A percentile compares a stretch with the other conserved stretches of the same genome.
phyloP scores from a whole-genome alignment of 2,797 vertebrate species.

The Tadarida brasiliensis region DNA sequence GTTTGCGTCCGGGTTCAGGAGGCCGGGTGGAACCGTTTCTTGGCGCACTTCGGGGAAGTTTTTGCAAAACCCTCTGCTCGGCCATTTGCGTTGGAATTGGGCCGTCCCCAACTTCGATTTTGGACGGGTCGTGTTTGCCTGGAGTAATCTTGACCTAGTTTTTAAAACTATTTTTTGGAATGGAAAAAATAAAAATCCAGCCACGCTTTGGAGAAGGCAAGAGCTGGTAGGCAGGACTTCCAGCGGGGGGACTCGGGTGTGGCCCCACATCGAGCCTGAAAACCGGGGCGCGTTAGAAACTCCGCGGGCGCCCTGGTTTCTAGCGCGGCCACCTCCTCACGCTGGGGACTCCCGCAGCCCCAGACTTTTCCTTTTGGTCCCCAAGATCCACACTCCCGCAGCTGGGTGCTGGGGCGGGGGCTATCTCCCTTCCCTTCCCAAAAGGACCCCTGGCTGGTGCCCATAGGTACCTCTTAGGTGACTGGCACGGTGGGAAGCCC shows the following conservation, averaged over 20 bases:
- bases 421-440: neutral
- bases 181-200: neutral
- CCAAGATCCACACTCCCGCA: neutral
- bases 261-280: neutral
- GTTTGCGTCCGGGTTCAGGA: neutral
- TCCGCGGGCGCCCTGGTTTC: rapidly evolving
- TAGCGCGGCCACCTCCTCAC: rapidly evolving
- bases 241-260: neutral
- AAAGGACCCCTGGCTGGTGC: neutral
- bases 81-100: neutral
- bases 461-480: neutral
- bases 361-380: neutral
- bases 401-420: rapidly evolving
- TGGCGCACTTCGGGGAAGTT: neutral
- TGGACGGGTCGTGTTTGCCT: neutral
- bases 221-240: neutral
- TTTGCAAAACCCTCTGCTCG: neutral
- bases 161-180: neutral
- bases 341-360: neutral
- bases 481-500: neutral
- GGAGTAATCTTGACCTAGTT: neutral
- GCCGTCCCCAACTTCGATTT: neutral
- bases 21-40: neutral
- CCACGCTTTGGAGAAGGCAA: neutral
- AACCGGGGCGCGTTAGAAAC: too few relatives aligned